phyloP scores from a whole-genome alignment of 2,888 invertebrate genomes.

The Leucophenga montana region DNA sequence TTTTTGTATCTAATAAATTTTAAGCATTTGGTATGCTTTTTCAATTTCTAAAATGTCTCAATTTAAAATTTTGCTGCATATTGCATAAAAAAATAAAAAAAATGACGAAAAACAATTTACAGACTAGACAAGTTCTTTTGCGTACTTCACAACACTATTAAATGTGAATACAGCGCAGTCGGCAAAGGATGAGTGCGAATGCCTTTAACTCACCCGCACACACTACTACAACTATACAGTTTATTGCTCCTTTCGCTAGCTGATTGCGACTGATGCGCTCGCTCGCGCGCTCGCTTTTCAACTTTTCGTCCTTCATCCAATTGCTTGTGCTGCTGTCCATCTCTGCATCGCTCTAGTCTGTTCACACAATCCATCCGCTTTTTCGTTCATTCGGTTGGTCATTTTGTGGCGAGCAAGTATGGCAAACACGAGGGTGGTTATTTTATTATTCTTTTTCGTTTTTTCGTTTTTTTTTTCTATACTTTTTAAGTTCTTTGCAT shows the following conservation, averaged over 20 bases:
- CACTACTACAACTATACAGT: background rate
- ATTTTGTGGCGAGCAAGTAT: constrained; percentile 9
- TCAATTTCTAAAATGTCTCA: background rate
- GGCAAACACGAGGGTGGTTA: constrained; percentile 6
- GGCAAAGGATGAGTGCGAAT: background rate
- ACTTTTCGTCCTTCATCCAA: background rate
- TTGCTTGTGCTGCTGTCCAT: background rate
- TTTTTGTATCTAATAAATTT: no score
- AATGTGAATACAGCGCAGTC: background rate
- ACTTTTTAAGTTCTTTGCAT: constrained; percentile 45
- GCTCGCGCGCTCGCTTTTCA: background rate
- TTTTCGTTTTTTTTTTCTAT: background rate
- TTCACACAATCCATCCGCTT: no score
- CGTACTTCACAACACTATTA: constrained; percentile 14
- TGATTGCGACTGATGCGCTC: background rate
- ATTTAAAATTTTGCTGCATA: background rate
- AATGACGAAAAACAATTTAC: constrained; percentile 21
- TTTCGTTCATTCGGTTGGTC: background rate
- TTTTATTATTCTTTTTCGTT: background rate
- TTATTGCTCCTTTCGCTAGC: background rate
- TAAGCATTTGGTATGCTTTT: background rate
- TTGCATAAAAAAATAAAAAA: constrained; percentile 14
- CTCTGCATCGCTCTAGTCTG: no score
- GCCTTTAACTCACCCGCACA: background rate
- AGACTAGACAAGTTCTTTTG: constrained; percentile 23